phyloP scores from a whole-genome alignment of 2,888 invertebrate species.

The Elmis aenea region DNA sequence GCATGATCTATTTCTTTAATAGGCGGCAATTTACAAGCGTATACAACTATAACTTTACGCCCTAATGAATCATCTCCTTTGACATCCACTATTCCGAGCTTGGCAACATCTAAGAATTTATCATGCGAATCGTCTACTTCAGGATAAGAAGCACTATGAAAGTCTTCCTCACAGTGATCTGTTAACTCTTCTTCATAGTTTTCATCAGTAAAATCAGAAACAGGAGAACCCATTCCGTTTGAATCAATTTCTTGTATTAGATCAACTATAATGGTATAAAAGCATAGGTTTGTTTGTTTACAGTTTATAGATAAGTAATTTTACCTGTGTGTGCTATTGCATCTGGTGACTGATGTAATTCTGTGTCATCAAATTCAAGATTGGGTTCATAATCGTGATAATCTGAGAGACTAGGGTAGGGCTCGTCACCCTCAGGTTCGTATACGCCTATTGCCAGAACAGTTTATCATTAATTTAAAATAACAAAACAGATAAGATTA shows the following conservation, averaged over 20 bases:
- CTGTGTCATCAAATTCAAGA: conserved; percentile 94
- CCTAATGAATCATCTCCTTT: conserved; percentile 80
- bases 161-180: conserved; percentile 49
- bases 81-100: conserved; percentile 76
- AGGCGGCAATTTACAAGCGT: conserved; percentile 74
- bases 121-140: conserved; percentile 59
- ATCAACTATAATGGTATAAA: conserved; percentile 32
- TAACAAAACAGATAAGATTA: too few species aligned
- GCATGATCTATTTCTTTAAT: conserved; percentile 51
- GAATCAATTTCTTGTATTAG: conserved; percentile 42
- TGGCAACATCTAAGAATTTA: conserved; percentile 58
- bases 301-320: conserved; percentile 22
- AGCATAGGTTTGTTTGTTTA: background rate
- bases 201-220: conserved; percentile 84
- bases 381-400: conserved; percentile 93
- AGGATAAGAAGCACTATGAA: conserved; percentile 44
- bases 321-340: conserved; percentile 63
- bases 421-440: conserved; percentile 52
- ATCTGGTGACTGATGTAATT: conserved; percentile 63
- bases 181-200: conserved; percentile 87
- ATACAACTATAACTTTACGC: conserved; percentile 92
- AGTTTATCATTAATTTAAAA: too few species aligned
- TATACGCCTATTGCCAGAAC: too few species aligned
- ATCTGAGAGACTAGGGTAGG: conserved; percentile 83
- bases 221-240: conserved; percentile 58